Evolutionary conservation across 2,797 vertebrate genomes (phyloP).

Genomic region (Melanotaenia pygmaea): DNA sequence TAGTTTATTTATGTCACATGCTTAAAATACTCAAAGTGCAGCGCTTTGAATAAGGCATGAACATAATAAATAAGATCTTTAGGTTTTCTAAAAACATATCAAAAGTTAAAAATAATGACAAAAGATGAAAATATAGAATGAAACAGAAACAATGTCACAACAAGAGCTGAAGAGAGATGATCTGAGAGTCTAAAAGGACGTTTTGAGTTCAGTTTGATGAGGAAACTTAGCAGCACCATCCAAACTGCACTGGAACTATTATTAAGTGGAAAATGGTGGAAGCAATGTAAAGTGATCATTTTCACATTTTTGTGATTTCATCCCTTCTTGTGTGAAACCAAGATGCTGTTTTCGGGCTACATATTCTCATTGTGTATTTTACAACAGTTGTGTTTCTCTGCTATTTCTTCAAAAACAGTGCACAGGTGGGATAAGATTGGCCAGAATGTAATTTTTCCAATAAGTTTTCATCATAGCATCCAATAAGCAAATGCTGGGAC

Average conservation of each 20-base stretch:
- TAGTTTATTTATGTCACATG: not conserved
- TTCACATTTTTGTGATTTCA: no score
- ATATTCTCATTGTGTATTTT: not conserved
- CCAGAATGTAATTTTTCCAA: no score
- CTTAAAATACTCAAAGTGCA: slow-evolving; percentile 7
- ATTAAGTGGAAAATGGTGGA: not conserved
- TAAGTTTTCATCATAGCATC: no score
- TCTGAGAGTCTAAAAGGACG: not conserved
- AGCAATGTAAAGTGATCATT: no score
- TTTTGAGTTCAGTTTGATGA: not conserved
- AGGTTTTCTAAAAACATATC: slow-evolving; percentile 8
- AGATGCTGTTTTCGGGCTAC: not conserved
- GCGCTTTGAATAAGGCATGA: not conserved
- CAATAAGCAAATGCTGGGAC: no score
- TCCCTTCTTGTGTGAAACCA: not conserved
- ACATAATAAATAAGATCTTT: slow-evolving; percentile 1
- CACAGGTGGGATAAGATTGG: no score
- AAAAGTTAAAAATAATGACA: not conserved
- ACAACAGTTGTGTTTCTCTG: not conserved
- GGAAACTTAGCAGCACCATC: not conserved
- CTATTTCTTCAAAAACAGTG: not conserved
- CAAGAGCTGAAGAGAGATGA: not conserved
- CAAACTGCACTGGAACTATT: not conserved
- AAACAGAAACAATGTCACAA: not conserved
- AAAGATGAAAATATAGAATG: slow-evolving; percentile 8